Evolutionary conservation across 2,113 vertebrate species (phyloP), one percentile per base, ranked within the genome.

Genomic region (Candoia aspera): DNA sequence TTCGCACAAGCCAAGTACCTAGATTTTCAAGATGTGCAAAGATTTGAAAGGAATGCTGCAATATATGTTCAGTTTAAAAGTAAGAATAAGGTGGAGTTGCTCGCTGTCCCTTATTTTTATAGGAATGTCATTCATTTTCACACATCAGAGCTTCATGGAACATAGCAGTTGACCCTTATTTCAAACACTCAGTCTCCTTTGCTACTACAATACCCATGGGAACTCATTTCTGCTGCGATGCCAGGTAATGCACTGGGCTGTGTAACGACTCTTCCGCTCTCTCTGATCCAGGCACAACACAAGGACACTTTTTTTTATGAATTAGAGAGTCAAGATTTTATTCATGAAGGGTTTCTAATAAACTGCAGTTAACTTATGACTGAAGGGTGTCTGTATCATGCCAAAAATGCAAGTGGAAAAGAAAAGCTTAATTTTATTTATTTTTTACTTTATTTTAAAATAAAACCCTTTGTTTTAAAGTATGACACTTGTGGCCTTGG

Each of bases 171-270:
- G 37, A 59, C 37, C 91, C 64, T 88, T 57, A 88, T 87, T 91
- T 87, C 90, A 91, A 86, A 73, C 23, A 21, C 42, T 6, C 10
- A 1, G 83, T 91, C 58, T 83, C 37, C 37, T 88, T 42, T 59
- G 91, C 53, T 87, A 13, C 57, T 58, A 55, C 60, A 88, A 88
- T 91, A 86, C 86, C 91, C 86, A 26, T 1, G 17, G 55, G 54
- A 91, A 10, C 54, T 83, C 86, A 23, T 91, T 59, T 88, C 64
- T 91, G 64, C 91, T 88, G 91, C 12, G 73, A 58, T 59, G 54
- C 1, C 21, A 83, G 64, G 10, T 88, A 79, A 49, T n/a, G 46
- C 49, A 54, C 42, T 55, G 23, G 60, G 21, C n/a, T 73, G 49
- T 88, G 79, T 91, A 79, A 88, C 13, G 26, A 79, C 42, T 55